A percentile compares a stretch with the other conserved stretches of the same genome.
phyloP scores from a whole-genome alignment of 2,113 vertebrate species.

The Hippocampus barbouri region DNA sequence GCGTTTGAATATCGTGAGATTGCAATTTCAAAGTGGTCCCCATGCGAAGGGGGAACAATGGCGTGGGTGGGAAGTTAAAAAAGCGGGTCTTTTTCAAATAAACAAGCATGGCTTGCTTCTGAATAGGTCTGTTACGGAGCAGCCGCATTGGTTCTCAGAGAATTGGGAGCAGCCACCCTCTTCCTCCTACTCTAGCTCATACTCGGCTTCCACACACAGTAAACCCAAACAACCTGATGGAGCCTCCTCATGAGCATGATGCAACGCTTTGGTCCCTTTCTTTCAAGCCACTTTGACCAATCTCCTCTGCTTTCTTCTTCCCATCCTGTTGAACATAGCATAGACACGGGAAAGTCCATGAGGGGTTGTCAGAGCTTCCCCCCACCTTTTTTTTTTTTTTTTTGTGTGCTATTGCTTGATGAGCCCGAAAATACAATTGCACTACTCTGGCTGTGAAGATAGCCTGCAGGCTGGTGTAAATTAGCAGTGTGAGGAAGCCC shows the following conservation, averaged over 20 bases:
- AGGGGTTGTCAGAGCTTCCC: slow-evolving; percentile 26
- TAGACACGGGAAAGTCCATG: slow-evolving; percentile 48
- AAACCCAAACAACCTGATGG: slow-evolving; percentile 53
- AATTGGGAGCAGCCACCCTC: slow-evolving; percentile 32
- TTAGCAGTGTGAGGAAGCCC: slow-evolving; percentile 72
- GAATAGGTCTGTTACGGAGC: slow-evolving; percentile 58
- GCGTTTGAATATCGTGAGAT: slow-evolving; percentile 75
- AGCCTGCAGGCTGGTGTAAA: slow-evolving; percentile 75
- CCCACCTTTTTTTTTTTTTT: slow-evolving; percentile 52
- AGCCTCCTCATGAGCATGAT: slow-evolving; percentile 41
- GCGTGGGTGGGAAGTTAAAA: slow-evolving; percentile 70
- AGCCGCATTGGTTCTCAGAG: slow-evolving; percentile 66
- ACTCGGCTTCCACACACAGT: slow-evolving; percentile 26
- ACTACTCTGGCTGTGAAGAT: slow-evolving; percentile 75
- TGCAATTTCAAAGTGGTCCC: slow-evolving; percentile 79
- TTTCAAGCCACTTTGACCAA: slow-evolving; percentile 19
- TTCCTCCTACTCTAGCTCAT: slow-evolving; percentile 8
- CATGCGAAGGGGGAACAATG: slow-evolving; percentile 67
- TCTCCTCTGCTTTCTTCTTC: slow-evolving; percentile 26
- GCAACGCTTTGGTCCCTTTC: slow-evolving; percentile 38
- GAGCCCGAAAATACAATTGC: slow-evolving; percentile 80
- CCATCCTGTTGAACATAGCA: slow-evolving; percentile 27
- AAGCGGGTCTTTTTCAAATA: slow-evolving; percentile 67
- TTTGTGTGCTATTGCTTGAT: slow-evolving; percentile 66
- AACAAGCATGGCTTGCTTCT: slow-evolving; percentile 67